Evolutionary conservation across 2,888 invertebrate species (phyloP).

Genomic region (Actias luna): DNA sequence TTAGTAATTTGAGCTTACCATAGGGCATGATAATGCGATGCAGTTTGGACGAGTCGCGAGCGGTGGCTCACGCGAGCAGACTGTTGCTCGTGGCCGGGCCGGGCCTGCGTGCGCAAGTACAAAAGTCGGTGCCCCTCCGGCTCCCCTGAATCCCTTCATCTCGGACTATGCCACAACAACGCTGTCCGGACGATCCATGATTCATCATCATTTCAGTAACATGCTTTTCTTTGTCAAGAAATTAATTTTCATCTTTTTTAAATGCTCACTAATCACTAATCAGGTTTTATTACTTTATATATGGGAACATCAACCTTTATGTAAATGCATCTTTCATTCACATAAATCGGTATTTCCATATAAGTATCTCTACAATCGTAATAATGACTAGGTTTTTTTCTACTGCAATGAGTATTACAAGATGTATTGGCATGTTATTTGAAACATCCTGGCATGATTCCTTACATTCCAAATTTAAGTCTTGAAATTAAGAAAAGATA

Average conservation of each 20-base stretch:
- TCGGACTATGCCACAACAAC: conserved; percentile 40
- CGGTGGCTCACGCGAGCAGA: conserved; percentile 74
- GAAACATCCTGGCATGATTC: too few species aligned
- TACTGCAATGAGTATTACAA: too few species aligned
- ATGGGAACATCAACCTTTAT: too few species aligned
- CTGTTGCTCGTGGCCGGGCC: conserved; percentile 75
- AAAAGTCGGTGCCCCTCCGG: conserved; percentile 35
- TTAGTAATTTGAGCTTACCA: conserved; percentile 64
- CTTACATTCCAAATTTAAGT: too few species aligned
- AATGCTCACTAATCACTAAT: conserved; percentile 33
- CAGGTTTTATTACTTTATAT: too few species aligned
- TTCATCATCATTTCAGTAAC: conserved; percentile 47
- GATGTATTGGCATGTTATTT: too few species aligned
- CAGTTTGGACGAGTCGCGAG: conserved; percentile 54
- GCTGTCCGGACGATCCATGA: conserved; percentile 42
- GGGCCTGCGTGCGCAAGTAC: conserved; percentile 62
- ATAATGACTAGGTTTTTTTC: too few species aligned
- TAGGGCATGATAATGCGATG: conserved; percentile 67
- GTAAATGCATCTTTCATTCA: too few species aligned
- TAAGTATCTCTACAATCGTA: too few species aligned
- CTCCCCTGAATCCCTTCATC: conserved; percentile 29
- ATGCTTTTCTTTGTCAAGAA: conserved; percentile 59
- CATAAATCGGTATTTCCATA: too few species aligned
- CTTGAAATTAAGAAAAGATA: too few species aligned
- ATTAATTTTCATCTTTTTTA: conserved; percentile 57